A percentile compares a stretch with the other conserved stretches of the same genome.
Evolutionary conservation across 2,888 invertebrate genomes (phyloP).

Genomic region (Drosophila acutilabella): DNA sequence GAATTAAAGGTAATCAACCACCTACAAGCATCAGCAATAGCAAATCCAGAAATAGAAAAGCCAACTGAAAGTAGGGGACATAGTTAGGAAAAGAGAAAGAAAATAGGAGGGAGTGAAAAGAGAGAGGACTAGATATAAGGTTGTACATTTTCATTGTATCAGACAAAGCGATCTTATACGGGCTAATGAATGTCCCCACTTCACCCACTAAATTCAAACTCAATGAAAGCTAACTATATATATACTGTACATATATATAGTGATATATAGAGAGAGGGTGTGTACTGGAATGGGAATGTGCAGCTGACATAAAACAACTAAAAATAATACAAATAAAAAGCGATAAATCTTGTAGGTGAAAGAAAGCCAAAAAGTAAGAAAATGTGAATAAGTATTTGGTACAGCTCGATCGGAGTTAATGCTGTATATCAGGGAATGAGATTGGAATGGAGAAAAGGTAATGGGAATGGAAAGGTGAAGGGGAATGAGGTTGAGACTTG

Average conservation of each 20-base stretch:
- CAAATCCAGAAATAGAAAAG: slow-evolving; percentile 37
- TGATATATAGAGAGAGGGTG: slow-evolving; percentile 1
- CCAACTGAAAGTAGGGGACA: slow-evolving; percentile 21
- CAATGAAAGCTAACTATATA: slow-evolving; percentile 41
- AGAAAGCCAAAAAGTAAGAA: slow-evolving; percentile 62
- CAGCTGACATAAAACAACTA: slow-evolving; percentile 76
- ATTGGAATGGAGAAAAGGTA: slow-evolving; percentile 17
- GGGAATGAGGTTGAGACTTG: slow-evolving; percentile 10
- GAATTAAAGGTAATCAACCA: slow-evolving; percentile 1
- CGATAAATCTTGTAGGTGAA: slow-evolving; percentile 83
- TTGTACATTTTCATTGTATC: slow-evolving; percentile 35
- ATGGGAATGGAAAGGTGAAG: slow-evolving; percentile 9
- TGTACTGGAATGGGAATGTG: slow-evolving; percentile 43
- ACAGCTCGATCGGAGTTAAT: slow-evolving; percentile 34
- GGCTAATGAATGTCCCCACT: slow-evolving; percentile 46
- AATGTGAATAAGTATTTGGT: slow-evolving; percentile 23
- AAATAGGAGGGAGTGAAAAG: too few relatives aligned
- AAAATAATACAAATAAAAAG: slow-evolving; percentile 82
- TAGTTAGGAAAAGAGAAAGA: slow-evolving; percentile 21
- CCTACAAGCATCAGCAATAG: slow-evolving; percentile 3
- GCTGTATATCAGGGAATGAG: slow-evolving; percentile 44
- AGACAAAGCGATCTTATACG: slow-evolving; percentile 28
- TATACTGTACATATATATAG: slow-evolving; percentile 3
- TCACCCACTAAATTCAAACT: slow-evolving; percentile 13
- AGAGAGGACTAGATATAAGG: slow-evolving; percentile 11